phyloP scores from a whole-genome alignment of 2,888 invertebrate species.

The Synergus itoensis region DNA sequence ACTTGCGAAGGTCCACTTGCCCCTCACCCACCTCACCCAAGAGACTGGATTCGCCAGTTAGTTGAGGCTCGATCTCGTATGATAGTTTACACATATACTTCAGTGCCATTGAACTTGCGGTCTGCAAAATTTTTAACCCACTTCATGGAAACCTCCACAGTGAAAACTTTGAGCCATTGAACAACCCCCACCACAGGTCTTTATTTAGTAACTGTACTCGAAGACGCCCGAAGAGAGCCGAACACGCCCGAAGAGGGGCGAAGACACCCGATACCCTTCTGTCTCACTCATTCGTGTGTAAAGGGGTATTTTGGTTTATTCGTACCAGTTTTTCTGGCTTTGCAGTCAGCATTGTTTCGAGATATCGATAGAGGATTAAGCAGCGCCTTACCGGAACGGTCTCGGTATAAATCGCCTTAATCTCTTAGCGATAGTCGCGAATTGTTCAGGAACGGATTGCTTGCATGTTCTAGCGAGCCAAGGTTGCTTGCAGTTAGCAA shows the following conservation, averaged over 20 bases:
- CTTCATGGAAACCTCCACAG: no score
- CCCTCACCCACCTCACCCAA: slow-evolving; percentile 46
- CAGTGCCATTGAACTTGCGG: slow-evolving; percentile 47
- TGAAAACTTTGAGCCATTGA: no score
- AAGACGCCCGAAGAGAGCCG: no score
- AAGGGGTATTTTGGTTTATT: no score
- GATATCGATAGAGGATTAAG: slow-evolving; percentile 54
- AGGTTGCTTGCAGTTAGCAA: slow-evolving; percentile 53
- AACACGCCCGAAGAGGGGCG: no score
- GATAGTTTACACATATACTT: neutral
- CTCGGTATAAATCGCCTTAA: slow-evolving; percentile 63
- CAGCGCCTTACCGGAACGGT: slow-evolving; percentile 55
- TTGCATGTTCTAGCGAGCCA: slow-evolving; percentile 52
- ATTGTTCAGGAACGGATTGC: slow-evolving; percentile 46
- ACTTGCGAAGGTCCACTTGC: slow-evolving; percentile 45
- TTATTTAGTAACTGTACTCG: no score
- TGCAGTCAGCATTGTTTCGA: neutral
- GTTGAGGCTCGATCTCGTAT: slow-evolving; percentile 38
- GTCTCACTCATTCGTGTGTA: no score
- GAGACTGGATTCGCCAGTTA: slow-evolving; percentile 47
- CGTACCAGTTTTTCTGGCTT: neutral
- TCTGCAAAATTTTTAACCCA: slow-evolving; percentile 25
- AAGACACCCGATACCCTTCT: no score
- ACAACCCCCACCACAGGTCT: no score
- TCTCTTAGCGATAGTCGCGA: slow-evolving; percentile 60